phyloP scores from a whole-genome alignment of 2,888 invertebrate genomes.

The Pristionchus japonicus region DNA sequence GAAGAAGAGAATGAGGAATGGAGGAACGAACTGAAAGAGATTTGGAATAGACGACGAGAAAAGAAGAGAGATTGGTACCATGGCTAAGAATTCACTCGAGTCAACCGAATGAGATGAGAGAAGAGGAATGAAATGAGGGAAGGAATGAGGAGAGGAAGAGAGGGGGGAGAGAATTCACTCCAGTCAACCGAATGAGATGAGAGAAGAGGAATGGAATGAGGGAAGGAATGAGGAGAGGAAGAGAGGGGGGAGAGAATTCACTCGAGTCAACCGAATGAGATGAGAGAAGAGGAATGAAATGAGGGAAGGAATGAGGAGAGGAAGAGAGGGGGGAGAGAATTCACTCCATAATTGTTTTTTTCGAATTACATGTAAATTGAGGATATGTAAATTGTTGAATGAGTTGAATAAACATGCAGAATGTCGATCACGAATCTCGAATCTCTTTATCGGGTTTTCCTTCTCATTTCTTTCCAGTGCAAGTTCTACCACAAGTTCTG shows the following conservation, averaged over 20 bases:
- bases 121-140: too few relatives aligned
- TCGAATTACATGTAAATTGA: not conserved
- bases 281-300: not conserved
- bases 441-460: not conserved
- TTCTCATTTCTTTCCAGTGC: conserved; percentile 32
- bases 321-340: not conserved
- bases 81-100: not conserved
- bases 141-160: not conserved
- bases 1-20: not conserved
- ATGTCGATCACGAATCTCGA: not conserved
- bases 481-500: conserved; percentile 34
- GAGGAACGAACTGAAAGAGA: not conserved
- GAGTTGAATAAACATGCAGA: not conserved
- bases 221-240: not conserved
- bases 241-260: not conserved
- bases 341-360: not conserved
- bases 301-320: not conserved
- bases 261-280: conserved; percentile 3
- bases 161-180: not conserved
- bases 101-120: not conserved
- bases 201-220: not conserved
- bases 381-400: not conserved
- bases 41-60: not conserved
- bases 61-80: not conserved
- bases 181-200: too few relatives aligned